Base-by-base conservation (phyloP, 2,888 invertebrate species). In the Sclerodermus sp. region DNA sequence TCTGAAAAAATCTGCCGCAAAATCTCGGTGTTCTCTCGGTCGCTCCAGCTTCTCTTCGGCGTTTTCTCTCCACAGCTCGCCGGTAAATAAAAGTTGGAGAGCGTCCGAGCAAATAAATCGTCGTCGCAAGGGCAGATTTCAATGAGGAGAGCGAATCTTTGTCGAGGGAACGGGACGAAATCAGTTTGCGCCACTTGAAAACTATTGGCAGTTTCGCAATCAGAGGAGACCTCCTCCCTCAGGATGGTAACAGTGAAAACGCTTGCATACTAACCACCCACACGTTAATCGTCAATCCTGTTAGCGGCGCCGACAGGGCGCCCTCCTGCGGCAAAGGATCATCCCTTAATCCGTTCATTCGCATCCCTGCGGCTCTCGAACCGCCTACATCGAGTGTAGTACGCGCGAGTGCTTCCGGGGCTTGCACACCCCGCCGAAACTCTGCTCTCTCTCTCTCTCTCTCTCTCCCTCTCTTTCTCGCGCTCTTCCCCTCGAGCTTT, bases 341-440 rank as follows among this genome's bases (percentile, higher is more conserved):
- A 76, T 76, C 76, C 76, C 71, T 76, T 76, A 76, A 76, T 76
- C 76, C 74, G 71, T 74, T 76, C 76, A 76, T 76, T 74, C 76
- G 73, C 76, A 66, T 74, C 74, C 70, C 70, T 66, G 70, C 66
- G 62, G 68, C 67, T 68, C 66, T 60, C 64, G 53, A 60, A 50
- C 57, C 55, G 57, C 53, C 50, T 40, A 49, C 53, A 44, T 52
- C 54, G 49, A 66, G 62, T 64, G 65, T 59, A 45, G 44, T 44
- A 65, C 66, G 64, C 65, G 57, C 66, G 63, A 68, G 66, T 64
- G 69, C 62, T 71, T 69, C 70, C 64, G 66, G 62, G 65, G 64
- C 67, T 68, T 65, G 66, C 66, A 66, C 66, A 69, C 72, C 57
- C 51, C 57, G 59, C 40, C 56, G 51, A 58, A 60, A 55, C 62